Percentiles rank a stretch among this genome's conserved stretches.
These are phyloP conservation scores for Eubucco bourcierii DNA, from an alignment of 2,113 vertebrate genomes.

Conservation along the genomic window DNA sequence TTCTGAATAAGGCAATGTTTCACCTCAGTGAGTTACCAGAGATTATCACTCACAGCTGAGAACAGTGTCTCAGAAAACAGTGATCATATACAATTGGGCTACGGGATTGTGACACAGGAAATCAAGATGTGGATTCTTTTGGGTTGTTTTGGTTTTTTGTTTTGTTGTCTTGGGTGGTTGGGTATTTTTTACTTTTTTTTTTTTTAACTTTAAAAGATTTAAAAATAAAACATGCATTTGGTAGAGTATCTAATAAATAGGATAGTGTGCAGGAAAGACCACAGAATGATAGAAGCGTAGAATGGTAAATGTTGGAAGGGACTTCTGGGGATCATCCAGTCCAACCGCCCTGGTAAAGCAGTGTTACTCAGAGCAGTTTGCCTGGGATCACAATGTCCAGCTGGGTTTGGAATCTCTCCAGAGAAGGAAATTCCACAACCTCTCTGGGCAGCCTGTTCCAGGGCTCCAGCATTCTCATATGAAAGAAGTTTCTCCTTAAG, in stretches of 20 bases:
- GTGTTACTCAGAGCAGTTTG: no score
- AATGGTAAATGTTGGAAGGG: no score
- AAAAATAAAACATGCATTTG: not conserved
- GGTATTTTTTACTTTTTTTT: not conserved
- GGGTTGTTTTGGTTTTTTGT: not conserved
- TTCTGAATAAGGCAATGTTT: constrained; percentile 55
- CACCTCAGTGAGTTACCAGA: constrained; percentile 43
- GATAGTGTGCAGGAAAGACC: not conserved
- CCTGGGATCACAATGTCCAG: no score
- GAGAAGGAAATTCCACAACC: no score
- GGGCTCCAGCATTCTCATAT: no score
- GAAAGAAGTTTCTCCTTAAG: no score
- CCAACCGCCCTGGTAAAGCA: no score
- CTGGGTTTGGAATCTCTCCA: no score
- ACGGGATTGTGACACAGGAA: not conserved
- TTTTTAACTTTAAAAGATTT: not conserved
- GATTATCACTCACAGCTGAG: constrained; percentile 21
- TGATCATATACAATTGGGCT: not conserved
- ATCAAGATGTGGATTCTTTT: not conserved
- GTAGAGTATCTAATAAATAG: not conserved
- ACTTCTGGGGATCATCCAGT: no score
- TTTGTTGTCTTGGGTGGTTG: not conserved
- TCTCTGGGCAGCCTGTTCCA: no score
- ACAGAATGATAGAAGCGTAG: no score
- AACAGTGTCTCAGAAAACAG: constrained; percentile 18